phyloP scores from a whole-genome alignment of 1,140 invertebrate species.

The Drosophila bipectinata region DNA sequence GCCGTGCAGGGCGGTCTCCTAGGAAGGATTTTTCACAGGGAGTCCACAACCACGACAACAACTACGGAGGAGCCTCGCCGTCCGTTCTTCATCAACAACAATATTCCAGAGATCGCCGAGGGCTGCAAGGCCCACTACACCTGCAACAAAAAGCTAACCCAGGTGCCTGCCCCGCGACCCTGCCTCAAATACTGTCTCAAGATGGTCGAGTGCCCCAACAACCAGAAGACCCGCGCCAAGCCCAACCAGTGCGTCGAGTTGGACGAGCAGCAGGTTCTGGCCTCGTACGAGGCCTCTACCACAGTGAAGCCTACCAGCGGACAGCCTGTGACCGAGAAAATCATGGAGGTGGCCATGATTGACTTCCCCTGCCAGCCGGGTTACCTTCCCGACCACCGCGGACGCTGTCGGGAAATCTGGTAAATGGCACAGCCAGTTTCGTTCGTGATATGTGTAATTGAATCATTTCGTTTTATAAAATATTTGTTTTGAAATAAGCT shows the following conservation, averaged over 20 bases:
- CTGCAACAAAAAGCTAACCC: conserved; percentile 67
- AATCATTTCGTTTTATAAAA: conserved; percentile 27
- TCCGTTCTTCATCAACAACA: conserved; percentile 61
- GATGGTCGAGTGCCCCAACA: conserved; percentile 60
- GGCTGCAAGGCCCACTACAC: conserved; percentile 51
- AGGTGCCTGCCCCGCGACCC: conserved; percentile 47
- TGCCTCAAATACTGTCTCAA: conserved; percentile 77
- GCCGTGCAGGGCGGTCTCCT: conserved; percentile 23
- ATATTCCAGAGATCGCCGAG: conserved; percentile 44
- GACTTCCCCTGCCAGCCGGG: conserved; percentile 81
- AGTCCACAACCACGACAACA: conserved; percentile 3
- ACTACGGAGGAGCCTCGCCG: conserved; percentile 22
- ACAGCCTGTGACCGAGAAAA: conserved; percentile 28
- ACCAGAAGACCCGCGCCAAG: conserved; percentile 37
- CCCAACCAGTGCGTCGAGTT: conserved; percentile 65
- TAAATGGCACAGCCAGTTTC: conserved; percentile 10
- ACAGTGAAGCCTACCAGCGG: not conserved
- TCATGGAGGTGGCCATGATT: conserved; percentile 77
- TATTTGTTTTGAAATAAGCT: conserved; percentile 14
- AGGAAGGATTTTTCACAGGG: conserved; percentile 39
- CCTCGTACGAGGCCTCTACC: conserved; percentile 20
- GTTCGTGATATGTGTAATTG: conserved; percentile 8
- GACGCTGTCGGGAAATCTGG: conserved; percentile 79
- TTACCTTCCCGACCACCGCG: conserved; percentile 73
- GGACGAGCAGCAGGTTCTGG: conserved; percentile 52